phyloP scores from a whole-genome alignment of 2,888 invertebrate genomes.

The Drosophila falleni region DNA sequence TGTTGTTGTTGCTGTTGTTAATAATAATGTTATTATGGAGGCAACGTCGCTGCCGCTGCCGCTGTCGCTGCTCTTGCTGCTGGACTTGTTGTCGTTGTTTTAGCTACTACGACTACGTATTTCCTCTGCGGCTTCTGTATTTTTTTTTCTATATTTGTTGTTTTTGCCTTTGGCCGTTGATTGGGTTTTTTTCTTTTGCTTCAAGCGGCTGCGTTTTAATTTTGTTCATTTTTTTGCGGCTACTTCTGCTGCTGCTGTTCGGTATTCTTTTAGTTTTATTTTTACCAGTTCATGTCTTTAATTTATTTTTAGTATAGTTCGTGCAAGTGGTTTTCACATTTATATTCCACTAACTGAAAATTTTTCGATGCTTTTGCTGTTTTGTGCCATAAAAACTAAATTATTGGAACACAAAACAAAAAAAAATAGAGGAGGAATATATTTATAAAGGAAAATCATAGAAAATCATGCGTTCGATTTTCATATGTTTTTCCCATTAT shows the following conservation, averaged over 20 bases:
- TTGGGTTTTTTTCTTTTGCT: slow-evolving; percentile 63
- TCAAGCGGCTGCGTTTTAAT: slow-evolving; percentile 75
- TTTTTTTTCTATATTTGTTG: slow-evolving; percentile 40
- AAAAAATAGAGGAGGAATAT: slow-evolving; percentile 12
- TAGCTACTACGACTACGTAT: slow-evolving; percentile 37
- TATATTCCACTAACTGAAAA: slow-evolving; percentile 60
- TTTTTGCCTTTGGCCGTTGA: slow-evolving; percentile 53
- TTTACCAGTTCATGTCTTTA: slow-evolving; percentile 70
- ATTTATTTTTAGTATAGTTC: slow-evolving; percentile 69
- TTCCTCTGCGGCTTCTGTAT: slow-evolving; percentile 63
- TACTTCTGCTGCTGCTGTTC: slow-evolving; percentile 40
- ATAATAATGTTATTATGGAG: slow-evolving; percentile 61
- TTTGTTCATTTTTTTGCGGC: slow-evolving; percentile 61
- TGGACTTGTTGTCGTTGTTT: slow-evolving; percentile 62
- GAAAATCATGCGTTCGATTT: slow-evolving; percentile 29
- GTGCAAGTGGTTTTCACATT: slow-evolving; percentile 66
- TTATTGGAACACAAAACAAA: slow-evolving; percentile 28
- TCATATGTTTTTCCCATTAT: slow-evolving; percentile 22
- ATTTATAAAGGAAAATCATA: slow-evolving; percentile 10
- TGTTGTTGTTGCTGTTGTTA: slow-evolving; percentile 43
- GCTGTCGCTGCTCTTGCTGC: slow-evolving; percentile 33
- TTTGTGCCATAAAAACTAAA: slow-evolving; percentile 44
- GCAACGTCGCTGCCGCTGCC: slow-evolving; percentile 39
- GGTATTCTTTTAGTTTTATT: slow-evolving; percentile 72
- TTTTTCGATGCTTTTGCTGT: slow-evolving; percentile 52